Base-by-base conservation (phyloP, 2,888 invertebrate species). In the Andrena hattorfiana region DNA sequence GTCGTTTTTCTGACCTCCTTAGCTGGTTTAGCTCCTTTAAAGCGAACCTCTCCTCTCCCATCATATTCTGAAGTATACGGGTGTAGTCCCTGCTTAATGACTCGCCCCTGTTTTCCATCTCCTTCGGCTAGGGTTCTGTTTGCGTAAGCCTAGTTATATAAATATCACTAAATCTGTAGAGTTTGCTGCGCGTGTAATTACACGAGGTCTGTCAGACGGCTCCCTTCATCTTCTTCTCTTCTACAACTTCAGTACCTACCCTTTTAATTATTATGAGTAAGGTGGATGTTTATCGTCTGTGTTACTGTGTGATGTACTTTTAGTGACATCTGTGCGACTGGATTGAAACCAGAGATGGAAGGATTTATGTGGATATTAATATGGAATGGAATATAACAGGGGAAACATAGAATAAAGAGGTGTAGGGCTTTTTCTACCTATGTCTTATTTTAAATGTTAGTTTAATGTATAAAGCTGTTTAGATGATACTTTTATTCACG, bases 61-160 rank as follows among this genome's bases (percentile, higher is more conserved):
- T 77, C 74, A 67, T 72, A 81, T 83, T 72, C 48, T 66, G 66
- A 66, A 69, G 70, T 64, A 72, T 68, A 70, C 56, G 30, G 49
- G 20, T 30, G 75, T 66, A 79, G 48, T 85, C 77, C 62, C 68
- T 76, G 68, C 73, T 72, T 85, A 69, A 85, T 81, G 82, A 69
- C 54, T 64, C 77, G 10, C 64, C 72, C 28, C 62, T 28, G 48
- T 20, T n/a, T 35, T 10, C 42, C 28, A 6, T n/a, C 62, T 35
- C 20, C 62, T 35, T 28, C n/a, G 16, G 23, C 20, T 42, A 62
- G 16, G 20, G 35, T 30, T n/a, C 69, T 56, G 13, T 23, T 13
- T 10, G 16, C 16, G 16, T 23, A 6, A 48, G 23, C 16, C 48
- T 2, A 48, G 16, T 51, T 10, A 32, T 26, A 20, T 49, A 51